These are phyloP conservation scores for Phytoseiulus persimilis DNA, from an alignment of 2,888 invertebrate species.

Conservation along the genomic window DNA sequence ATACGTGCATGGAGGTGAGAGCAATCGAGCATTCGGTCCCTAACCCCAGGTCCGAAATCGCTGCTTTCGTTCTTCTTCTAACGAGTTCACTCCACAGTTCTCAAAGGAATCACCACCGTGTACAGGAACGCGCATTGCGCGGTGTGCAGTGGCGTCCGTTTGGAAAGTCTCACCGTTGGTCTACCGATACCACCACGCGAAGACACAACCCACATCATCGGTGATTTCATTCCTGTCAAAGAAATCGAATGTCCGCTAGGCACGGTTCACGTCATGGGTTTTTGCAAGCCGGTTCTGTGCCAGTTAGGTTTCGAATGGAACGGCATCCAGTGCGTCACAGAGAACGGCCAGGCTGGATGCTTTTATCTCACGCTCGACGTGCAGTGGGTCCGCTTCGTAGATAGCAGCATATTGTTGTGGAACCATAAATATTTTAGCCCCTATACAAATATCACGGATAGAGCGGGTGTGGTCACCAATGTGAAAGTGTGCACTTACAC, in stretches of 20 bases:
- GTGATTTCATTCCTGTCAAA: background rate
- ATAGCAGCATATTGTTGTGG: conserved; percentile 10
- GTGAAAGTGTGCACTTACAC: conserved; percentile 25
- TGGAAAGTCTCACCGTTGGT: conserved; percentile 13
- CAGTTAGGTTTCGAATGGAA: conserved; percentile 21
- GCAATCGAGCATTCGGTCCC: too few relatives aligned
- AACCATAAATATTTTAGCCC: conserved; percentile 9
- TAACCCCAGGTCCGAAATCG: background rate
- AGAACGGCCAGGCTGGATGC: conserved; percentile 5
- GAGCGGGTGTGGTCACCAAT: conserved; percentile 6
- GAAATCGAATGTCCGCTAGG: conserved; percentile 19
- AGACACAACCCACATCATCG: background rate
- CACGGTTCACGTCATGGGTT: background rate
- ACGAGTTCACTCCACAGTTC: background rate
- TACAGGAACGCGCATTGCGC: conserved; percentile 24
- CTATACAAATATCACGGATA: conserved; percentile 31
- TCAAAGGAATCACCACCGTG: background rate
- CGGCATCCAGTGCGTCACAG: conserved; percentile 13
- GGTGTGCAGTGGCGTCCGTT: conserved; percentile 10
- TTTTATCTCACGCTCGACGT: conserved; percentile 21
- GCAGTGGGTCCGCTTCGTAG: conserved; percentile 23
- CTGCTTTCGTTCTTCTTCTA: background rate
- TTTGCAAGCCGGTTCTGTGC: conserved; percentile 22
- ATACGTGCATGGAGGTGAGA: conserved; percentile 12
- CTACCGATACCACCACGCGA: conserved; percentile 6